A percentile compares a stretch with the other conserved stretches of the same genome.
Evolutionary conservation across 2,797 vertebrate genomes (phyloP).

Genomic region (Meda fulgida): DNA sequence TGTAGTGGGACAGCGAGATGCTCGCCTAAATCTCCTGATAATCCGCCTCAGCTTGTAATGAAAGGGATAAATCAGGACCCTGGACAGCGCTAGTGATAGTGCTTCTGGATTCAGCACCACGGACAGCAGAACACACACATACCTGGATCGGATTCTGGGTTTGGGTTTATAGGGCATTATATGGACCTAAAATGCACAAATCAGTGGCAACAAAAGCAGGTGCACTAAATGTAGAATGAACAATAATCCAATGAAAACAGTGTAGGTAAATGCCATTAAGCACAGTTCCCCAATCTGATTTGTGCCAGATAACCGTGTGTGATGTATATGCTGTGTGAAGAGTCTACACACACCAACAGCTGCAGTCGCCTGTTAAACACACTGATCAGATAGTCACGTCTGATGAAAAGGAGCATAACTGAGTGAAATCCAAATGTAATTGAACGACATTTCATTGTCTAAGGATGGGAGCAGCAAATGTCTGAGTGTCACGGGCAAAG

Average conservation of each 20-base stretch:
- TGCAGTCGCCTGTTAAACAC: not conserved
- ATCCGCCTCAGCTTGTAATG: constrained; percentile 33
- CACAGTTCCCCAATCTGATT: constrained; percentile 30
- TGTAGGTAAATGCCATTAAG: not conserved
- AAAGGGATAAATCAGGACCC: constrained; percentile 57
- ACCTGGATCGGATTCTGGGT: not conserved
- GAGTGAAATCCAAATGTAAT: not conserved
- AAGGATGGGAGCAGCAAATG: not conserved
- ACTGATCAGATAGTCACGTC: not conserved
- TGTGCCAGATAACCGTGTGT: constrained; percentile 23
- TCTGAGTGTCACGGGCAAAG: not conserved
- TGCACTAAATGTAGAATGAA: not conserved
- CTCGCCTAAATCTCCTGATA: constrained; percentile 52
- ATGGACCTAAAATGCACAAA: constrained; percentile 1
- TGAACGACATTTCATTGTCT: not conserved
- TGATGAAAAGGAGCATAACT: not conserved
- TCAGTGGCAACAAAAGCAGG: not conserved
- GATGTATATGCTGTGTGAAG: constrained; percentile 30
- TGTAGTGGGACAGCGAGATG: constrained; percentile 32
- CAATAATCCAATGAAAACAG: not conserved
- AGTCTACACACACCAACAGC: not conserved
- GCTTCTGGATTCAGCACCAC: constrained; percentile 45
- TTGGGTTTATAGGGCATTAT: not conserved
- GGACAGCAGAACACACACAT: constrained; percentile 9
- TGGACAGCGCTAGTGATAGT: constrained; percentile 54